Conservation (phyloP, 2,888 invertebrate genomes). For the Drosophila differens region DNA sequence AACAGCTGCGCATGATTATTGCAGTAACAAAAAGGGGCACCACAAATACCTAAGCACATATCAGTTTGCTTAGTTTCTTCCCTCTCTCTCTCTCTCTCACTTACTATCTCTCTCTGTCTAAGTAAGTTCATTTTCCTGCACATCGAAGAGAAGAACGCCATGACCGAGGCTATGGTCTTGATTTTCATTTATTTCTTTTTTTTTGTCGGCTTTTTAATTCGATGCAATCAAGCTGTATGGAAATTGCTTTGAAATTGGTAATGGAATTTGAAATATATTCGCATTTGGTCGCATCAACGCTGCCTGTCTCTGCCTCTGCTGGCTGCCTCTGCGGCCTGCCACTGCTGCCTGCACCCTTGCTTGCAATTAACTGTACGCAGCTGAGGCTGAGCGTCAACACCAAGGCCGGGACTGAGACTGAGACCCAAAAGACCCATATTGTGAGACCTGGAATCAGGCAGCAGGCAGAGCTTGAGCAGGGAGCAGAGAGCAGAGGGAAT, state of each 20-base stretch:
- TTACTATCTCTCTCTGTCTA: constrained; percentile 11
- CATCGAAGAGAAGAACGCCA: constrained; percentile 6
- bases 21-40: constrained; percentile 28
- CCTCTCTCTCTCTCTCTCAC: constrained; percentile 11
- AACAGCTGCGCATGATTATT: constrained; percentile 67
- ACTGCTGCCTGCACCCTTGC: constrained; percentile 25
- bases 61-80: constrained; percentile 40
- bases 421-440: constrained; percentile 7
- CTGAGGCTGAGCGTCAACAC: constrained; percentile 38
- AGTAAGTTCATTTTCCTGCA: constrained; percentile 39
- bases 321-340: constrained; percentile 19
- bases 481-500: background rate
- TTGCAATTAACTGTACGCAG: constrained; percentile 58
- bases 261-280: constrained; percentile 66
- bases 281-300: constrained; percentile 51
- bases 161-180: constrained; percentile 54
- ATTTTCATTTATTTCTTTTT: constrained; percentile 56
- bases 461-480: background rate
- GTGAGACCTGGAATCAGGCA: background rate
- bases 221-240: constrained; percentile 77
- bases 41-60: constrained; percentile 21
- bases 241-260: constrained; percentile 74
- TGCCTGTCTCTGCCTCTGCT: constrained; percentile 9
- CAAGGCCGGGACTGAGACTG: constrained; percentile 1
- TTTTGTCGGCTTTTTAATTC: constrained; percentile 69